Evolutionary conservation across 1,140 invertebrate genomes (phyloP).

Genomic region (Hyphantria cunea): DNA sequence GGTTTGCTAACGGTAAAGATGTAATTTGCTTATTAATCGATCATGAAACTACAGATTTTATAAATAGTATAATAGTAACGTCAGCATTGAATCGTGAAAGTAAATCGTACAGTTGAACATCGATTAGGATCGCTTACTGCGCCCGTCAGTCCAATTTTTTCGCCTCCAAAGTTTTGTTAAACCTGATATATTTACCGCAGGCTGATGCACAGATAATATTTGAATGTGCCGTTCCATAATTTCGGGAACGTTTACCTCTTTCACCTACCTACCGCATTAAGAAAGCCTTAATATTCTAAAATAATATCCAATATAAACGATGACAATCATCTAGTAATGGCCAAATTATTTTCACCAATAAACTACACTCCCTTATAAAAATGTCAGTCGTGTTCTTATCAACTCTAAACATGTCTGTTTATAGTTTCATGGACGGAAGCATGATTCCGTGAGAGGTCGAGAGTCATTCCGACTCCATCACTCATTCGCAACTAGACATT

Average conservation of each 20-base stretch:
- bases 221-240: conserved; percentile 13
- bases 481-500: conserved; percentile 69
- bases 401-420: conserved; percentile 21
- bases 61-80: conserved; percentile 32
- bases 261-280: not conserved
- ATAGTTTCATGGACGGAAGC: conserved; percentile 56
- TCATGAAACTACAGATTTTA: conserved; percentile 1
- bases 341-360: conserved; percentile 22
- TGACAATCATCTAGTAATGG: no score
- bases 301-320: no score
- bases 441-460: conserved; percentile 52
- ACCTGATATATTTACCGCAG: conserved; percentile 70
- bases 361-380: conserved; percentile 1
- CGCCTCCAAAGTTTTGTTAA: conserved; percentile 53
- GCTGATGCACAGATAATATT: conserved; percentile 67
- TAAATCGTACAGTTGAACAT: conserved; percentile 46
- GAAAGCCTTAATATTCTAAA: not conserved
- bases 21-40: not conserved
- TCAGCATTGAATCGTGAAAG: conserved; percentile 63
- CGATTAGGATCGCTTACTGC: conserved; percentile 73
- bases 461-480: conserved; percentile 75
- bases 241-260: not conserved
- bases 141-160: conserved; percentile 65
- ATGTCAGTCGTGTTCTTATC: not conserved
- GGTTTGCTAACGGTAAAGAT: no score